Evolutionary conservation across 1,140 invertebrate genomes (phyloP), one percentile per base, ranked within the genome.

Genomic region (Choristoneura fumiferana): DNA sequence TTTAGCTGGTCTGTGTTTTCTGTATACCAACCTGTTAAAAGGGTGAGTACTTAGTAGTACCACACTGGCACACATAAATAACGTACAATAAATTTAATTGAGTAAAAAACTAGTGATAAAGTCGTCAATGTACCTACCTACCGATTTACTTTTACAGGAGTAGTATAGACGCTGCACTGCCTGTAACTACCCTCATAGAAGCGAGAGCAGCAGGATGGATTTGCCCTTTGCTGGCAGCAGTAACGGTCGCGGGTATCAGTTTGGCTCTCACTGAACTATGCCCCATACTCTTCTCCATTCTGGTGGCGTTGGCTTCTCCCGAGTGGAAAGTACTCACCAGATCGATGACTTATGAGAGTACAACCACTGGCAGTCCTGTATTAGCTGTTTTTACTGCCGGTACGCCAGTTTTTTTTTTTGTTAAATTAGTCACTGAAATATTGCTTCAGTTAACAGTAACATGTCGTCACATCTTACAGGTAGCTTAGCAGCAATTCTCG

Each of bases 341-440:
- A 43, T 92, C 92, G 29, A 91, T 94, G 69, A 91, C 92, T 13
- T 93, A 93, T 66, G 91, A 93, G 68, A 93, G 91, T 67, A 78
- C 90, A 0, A 90, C 91, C 12, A 94, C 92, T 59, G 93, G 93
- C 9, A 93, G 92, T 72, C 93, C 93, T 1, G 92, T 93, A 0
- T 72, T 93, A 54, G 93, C 93, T 10, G 92, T 94, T 8, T 93
- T 93, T 69, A 92, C 92, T 52, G 92, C 90, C 60, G 93, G 92
- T 91, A 71, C 69, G 62, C 63, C 34, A 43, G 15, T n/a, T n/a
- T n/a, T n/a, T n/a, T n/a, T n/a, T n/a, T n/a, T n/a, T 13, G n/a
- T n/a, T n/a, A n/a, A n/a, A n/a, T 49, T 1, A 53, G 40, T 8
- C 29, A 10, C 18, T 18, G 2, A 33, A 34, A 18, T 40, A 12